Conservation (phyloP, 2,888 invertebrate genomes). For the Tinea trinotella region DNA sequence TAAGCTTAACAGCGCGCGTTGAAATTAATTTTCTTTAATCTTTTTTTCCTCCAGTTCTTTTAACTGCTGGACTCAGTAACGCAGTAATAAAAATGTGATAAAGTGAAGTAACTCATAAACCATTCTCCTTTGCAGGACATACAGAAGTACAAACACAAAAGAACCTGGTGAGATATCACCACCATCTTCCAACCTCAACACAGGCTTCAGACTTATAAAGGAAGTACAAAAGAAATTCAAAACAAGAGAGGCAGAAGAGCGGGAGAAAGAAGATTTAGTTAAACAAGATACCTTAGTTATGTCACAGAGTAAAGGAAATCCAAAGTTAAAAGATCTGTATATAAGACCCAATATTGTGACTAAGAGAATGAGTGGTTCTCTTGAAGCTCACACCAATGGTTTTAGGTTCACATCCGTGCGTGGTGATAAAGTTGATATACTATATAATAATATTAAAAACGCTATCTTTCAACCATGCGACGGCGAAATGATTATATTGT, state of each 20-base stretch:
- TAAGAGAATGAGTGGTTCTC: slow-evolving; percentile 92
- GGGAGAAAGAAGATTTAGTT: slow-evolving; percentile 98
- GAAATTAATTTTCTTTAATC: no score
- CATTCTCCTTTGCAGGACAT: slow-evolving; percentile 87
- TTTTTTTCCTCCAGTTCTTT: no score
- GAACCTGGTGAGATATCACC: slow-evolving; percentile 96
- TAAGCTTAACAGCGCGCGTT: no score
- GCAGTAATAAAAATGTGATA: no score
- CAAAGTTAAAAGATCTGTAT: slow-evolving; percentile 96
- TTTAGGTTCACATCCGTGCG: slow-evolving; percentile 98
- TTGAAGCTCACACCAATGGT: slow-evolving; percentile 97
- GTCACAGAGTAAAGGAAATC: slow-evolving; percentile 96
- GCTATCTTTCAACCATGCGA: slow-evolving; percentile 99
- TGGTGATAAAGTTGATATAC: slow-evolving; percentile 98
- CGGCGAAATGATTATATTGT: slow-evolving; percentile 98
- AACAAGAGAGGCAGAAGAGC: slow-evolving; percentile 97
- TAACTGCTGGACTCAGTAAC: no score
- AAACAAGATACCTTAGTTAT: slow-evolving; percentile 97
- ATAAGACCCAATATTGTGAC: slow-evolving; percentile 99
- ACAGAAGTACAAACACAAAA: slow-evolving; percentile 96
- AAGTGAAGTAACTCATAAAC: no score
- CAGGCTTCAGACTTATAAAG: slow-evolving; percentile 97
- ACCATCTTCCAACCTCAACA: slow-evolving; percentile 95
- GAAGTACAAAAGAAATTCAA: slow-evolving; percentile 99
- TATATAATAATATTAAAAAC: slow-evolving; percentile 99